Conservation (phyloP, 1,140 invertebrate genomes). For the Drosophila grimshawi region DNA sequence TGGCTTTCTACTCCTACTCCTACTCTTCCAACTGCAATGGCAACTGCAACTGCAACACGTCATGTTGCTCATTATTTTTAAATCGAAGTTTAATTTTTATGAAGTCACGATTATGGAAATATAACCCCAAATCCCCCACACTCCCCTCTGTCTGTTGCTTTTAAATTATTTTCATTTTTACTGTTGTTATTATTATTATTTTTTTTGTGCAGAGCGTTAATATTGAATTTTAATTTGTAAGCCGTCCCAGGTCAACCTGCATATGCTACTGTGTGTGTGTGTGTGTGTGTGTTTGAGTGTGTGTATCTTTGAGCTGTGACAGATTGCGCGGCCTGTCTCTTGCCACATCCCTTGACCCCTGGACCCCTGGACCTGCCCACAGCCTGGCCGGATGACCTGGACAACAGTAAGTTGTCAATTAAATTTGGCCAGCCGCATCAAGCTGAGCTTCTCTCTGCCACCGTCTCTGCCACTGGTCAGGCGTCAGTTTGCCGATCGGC, state of each 20-base stretch:
- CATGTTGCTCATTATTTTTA: constrained; percentile 77
- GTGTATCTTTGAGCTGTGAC: constrained; percentile 75
- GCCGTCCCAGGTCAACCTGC: constrained; percentile 57
- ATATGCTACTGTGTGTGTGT: constrained; percentile 28
- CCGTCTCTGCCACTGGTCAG: constrained; percentile 42
- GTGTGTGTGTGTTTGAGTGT: constrained; percentile 20
- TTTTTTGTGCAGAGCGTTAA: constrained; percentile 66
- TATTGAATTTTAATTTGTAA: constrained; percentile 84
- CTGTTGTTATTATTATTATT: constrained; percentile 35
- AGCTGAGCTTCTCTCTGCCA: constrained; percentile 50
- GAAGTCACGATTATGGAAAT: constrained; percentile 84
- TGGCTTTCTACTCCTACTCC: neutral
- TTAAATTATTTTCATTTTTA: constrained; percentile 81
- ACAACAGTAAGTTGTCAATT: constrained; percentile 82
- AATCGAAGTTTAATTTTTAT: constrained; percentile 84
- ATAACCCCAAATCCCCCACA: constrained; percentile 18
- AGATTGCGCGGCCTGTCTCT: constrained; percentile 61
- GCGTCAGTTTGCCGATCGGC: constrained; percentile 47
- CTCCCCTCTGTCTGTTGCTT: constrained; percentile 34
- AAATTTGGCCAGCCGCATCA: constrained; percentile 81
- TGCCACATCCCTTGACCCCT: too few species aligned
- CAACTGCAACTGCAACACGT: constrained; percentile 23
- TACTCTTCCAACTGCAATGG: too few species aligned
- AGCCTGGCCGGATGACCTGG: constrained; percentile 17
- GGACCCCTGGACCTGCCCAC: neutral